These are phyloP conservation scores for Monopterus albus DNA, from an alignment of 2,113 vertebrate genomes.

Conservation along the genomic window DNA sequence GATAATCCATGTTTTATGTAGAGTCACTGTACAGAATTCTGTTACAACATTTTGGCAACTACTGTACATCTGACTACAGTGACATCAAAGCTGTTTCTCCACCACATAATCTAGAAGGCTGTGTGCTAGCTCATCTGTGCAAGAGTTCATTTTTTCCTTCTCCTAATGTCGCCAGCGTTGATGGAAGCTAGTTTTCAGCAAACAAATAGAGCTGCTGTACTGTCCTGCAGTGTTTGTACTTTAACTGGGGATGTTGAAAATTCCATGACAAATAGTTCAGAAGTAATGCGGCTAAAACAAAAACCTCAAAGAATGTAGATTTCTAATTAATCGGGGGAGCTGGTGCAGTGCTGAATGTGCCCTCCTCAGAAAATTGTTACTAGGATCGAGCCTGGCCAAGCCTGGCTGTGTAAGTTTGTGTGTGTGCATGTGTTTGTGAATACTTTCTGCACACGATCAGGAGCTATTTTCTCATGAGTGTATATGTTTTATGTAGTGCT, in stretches of 20 bases:
- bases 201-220: slow-evolving; percentile 73
- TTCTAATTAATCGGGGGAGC: slow-evolving; percentile 73
- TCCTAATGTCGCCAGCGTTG: slow-evolving; percentile 26
- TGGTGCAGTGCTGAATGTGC: slow-evolving; percentile 54
- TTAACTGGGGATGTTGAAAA: slow-evolving; percentile 67
- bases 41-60: slow-evolving; percentile 8
- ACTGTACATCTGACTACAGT: slow-evolving; percentile 3
- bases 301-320: slow-evolving; percentile 78
- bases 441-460: neutral
- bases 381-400: slow-evolving; percentile 29
- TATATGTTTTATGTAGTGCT: slow-evolving; percentile 20
- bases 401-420: slow-evolving; percentile 8
- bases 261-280: slow-evolving; percentile 84
- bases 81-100: slow-evolving; percentile 9
- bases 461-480: neutral
- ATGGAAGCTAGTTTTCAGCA: slow-evolving; percentile 41
- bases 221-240: slow-evolving; percentile 69
- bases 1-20: neutral
- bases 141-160: slow-evolving; percentile 38
- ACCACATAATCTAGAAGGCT: slow-evolving; percentile 8
- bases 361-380: slow-evolving; percentile 58
- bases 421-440: neutral
- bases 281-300: slow-evolving; percentile 83
- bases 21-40: neutral
- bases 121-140: slow-evolving; percentile 15